Evolutionary conservation across 2,113 vertebrate species (phyloP).

Genomic region (Platycercus adscitus): DNA sequence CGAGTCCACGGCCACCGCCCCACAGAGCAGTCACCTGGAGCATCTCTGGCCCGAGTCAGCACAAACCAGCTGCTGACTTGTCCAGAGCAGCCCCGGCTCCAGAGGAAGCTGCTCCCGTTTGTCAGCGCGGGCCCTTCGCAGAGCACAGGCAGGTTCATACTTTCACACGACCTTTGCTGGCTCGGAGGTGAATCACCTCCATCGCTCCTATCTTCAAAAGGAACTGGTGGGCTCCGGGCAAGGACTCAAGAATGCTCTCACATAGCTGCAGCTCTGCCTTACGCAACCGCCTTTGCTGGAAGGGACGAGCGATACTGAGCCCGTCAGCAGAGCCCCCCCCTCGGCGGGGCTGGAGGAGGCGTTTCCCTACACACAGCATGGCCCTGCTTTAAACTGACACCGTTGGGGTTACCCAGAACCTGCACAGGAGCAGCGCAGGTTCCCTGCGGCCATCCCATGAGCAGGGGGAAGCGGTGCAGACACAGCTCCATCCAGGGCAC

Average conservation of each 20-base stretch:
- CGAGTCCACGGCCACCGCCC: not conserved
- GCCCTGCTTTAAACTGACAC: accelerated
- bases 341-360: not conserved
- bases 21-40: not conserved
- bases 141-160: not conserved
- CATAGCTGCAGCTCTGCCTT: constrained; percentile 14
- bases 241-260: constrained; percentile 13
- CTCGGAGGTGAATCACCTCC: not conserved
- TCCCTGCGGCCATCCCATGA: accelerated
- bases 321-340: constrained; percentile 50
- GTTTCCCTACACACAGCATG: accelerated
- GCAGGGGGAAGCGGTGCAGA: accelerated
- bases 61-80: not conserved
- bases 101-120: not conserved
- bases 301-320: constrained; percentile 39
- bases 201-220: constrained; percentile 22
- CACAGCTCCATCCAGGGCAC: not conserved
- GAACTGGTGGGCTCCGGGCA: constrained; percentile 13
- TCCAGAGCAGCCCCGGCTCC: not conserved
- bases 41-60: not conserved
- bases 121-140: not conserved
- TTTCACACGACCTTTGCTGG: constrained; percentile 9
- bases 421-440: accelerated
- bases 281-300: constrained; percentile 11
- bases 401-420: not conserved